Evolutionary conservation across 1,140 invertebrate species (phyloP), one percentile per base, ranked within the genome.

Genomic region (Andricus grossulariae): DNA sequence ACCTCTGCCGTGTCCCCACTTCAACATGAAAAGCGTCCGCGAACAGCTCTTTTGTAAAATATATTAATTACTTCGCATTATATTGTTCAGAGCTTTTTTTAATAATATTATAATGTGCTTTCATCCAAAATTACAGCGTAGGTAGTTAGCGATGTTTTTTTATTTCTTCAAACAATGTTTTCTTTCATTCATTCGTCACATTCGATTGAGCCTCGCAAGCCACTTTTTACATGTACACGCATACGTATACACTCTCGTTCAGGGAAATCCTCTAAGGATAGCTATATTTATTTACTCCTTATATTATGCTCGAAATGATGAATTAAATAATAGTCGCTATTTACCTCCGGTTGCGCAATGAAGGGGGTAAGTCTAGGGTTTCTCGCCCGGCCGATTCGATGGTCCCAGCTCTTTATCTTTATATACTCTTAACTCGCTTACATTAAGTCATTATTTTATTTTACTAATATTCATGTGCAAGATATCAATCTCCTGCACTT

Each of bases 341-440:
- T 51, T 52, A 39, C 25, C 32, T 71, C 21, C 45, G 52, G 45
- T 52, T 72, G 74, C 72, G 25, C 75, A 79, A 79, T 78, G 50
- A 76, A 81, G 76, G 60, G 73, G 74, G 72, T 77, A 76, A 81
- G 74, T 83, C 78, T 82, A 80, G 80, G 75, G 73, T 76, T 74
- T 78, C 50, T 75, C 51, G 51, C 72, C 21, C 25, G 71, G 71
- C 45, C 50, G 55, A 71, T 73, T 75, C 77, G 77, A 79, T 79
- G 77, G 77, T 72, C 77, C 77, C 72, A 21, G 50, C 50, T 76
- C 70, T 70, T 55, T 74, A 19, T 25, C 32, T 32, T 25, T 60
- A 60, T 21, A 52, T 49, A 50, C 54, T 50, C 16, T 49, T 55
- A 74, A 55, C 54, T 60, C 49, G 16, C 25, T 71, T 51, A 52